A percentile compares a stretch with the other conserved stretches of the same genome.
phyloP scores from a whole-genome alignment of 2,888 invertebrate species.

The Microctonus brassicae region DNA sequence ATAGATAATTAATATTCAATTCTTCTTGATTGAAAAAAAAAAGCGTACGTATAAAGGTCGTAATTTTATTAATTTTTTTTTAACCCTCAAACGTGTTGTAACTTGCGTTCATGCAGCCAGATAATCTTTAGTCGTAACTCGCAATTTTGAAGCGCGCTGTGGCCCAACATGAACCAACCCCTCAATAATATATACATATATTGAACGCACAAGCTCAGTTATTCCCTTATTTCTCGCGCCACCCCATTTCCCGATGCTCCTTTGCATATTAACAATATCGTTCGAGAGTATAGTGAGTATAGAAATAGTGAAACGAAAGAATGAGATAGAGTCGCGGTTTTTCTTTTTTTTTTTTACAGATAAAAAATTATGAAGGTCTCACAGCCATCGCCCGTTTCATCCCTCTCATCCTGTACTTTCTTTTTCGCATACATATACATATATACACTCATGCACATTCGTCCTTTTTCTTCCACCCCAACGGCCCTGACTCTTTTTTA shows the following conservation, averaged over 20 bases:
- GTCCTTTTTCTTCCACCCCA: conserved; percentile 44
- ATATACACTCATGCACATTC: too few relatives aligned
- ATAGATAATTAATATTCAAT: background rate
- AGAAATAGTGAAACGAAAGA: conserved; percentile 14
- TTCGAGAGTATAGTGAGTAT: conserved; percentile 51
- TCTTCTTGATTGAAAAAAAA: conserved; percentile 28
- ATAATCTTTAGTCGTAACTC: conserved; percentile 55
- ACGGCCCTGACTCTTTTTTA: conserved; percentile 64
- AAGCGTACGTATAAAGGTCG: too few relatives aligned
- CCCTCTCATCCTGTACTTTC: conserved; percentile 50
- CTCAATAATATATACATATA: conserved; percentile 4
- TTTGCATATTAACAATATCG: conserved; percentile 70
- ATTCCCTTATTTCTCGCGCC: conserved; percentile 63
- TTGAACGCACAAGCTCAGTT: conserved; percentile 48
- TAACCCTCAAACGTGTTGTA: conserved; percentile 17
- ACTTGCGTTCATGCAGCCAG: conserved; percentile 55
- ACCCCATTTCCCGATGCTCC: conserved; percentile 68
- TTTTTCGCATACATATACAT: conserved; percentile 23
- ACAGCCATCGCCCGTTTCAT: conserved; percentile 42
- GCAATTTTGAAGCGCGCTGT: conserved; percentile 49
- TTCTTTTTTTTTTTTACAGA: conserved; percentile 52
- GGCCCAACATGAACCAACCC: conserved; percentile 16
- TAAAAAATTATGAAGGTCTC: conserved; percentile 66
- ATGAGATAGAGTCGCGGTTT: conserved; percentile 44
- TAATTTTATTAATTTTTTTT: conserved; percentile 32